Base-by-base conservation (phyloP, 2,888 invertebrate genomes). In the Tetragnatha montana region DNA sequence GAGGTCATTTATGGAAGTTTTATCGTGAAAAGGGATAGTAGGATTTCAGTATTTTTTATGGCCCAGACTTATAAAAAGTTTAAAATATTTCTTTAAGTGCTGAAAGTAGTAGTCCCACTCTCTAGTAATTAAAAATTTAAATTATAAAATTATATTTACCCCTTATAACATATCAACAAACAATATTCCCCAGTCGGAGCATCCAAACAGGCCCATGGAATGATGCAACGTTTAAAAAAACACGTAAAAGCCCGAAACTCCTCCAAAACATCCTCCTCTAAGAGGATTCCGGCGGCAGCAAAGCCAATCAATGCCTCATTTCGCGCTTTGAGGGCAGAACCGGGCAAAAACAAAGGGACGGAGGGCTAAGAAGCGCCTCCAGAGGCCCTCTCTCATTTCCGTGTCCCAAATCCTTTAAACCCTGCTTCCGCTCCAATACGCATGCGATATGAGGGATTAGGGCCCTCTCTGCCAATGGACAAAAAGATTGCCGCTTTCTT, bases 401-500 rank as follows among this genome's bases (percentile, higher is more conserved):
- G n/a, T 60, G 19, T 49, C 17, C 21, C 19, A 76, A 84, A 84
- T 76, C 84, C 84, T 78, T 84, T 84, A 84, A 84, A 84, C 50
- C 84, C 70, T 71, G 21, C 69, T 84, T 78, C 70, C 76, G 76
- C 84, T 84, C 69, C 84, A 69, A 68, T 68, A 68, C 83, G 60
- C 75, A 47, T 76, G 76, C 49, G 84, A 76, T 76, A 84, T 69
- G 49, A 84, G 49, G 78, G 84, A 84, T 84, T 84, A 84, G 69
- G 68, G 60, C 19, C 80, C 19, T 49, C n/a, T 21, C 70, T 47
- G 60, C 81, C 81, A 81, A 47, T 70, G 81, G 81, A 70, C 81
- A 81, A 47, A 79, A 49, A 47, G 79, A 60, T 79, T 60, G 79
- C 76, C 50, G 51, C 68, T 60, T 79, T 60, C 22, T 73, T 73